phyloP scores from a whole-genome alignment of 2,888 invertebrate species.

The Melieria picta region DNA sequence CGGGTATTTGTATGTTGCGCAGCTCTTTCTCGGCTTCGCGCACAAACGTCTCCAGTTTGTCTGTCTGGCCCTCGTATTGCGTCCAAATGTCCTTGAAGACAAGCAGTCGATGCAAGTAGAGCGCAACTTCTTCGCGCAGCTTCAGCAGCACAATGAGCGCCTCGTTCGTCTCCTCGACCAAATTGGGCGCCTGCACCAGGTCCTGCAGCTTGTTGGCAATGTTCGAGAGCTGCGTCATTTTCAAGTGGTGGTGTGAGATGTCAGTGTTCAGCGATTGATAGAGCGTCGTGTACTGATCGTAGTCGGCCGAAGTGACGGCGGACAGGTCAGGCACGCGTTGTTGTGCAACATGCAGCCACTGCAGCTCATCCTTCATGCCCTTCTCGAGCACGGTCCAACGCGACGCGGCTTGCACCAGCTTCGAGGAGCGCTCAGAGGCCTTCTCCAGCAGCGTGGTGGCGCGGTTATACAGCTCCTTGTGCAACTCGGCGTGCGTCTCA shows the following conservation, averaged over 20 bases:
- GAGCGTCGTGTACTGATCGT: conserved; percentile 84
- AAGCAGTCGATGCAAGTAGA: conserved; percentile 75
- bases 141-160: conserved; percentile 77
- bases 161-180: conserved; percentile 79
- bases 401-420: conserved; percentile 86
- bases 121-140: conserved; percentile 80
- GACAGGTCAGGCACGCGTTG: conserved; percentile 84
- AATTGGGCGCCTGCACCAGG: conserved; percentile 77
- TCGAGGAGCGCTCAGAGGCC: conserved; percentile 83
- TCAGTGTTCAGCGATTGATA: conserved; percentile 84
- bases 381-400: conserved; percentile 84
- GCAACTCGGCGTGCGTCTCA: conserved; percentile 76
- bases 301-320: conserved; percentile 83
- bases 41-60: conserved; percentile 81
- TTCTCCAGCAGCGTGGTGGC: conserved; percentile 82
- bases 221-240: conserved; percentile 77
- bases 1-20: conserved; percentile 72
- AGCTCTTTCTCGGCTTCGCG: conserved; percentile 78
- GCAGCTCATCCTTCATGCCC: conserved; percentile 83
- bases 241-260: conserved; percentile 82
- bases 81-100: conserved; percentile 84
- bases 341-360: conserved; percentile 85
- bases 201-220: conserved; percentile 80
- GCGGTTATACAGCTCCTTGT: conserved; percentile 79
- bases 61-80: conserved; percentile 77